Conservation (phyloP, 2,888 invertebrate species). For the Sinodicranocentrus sp. region DNA sequence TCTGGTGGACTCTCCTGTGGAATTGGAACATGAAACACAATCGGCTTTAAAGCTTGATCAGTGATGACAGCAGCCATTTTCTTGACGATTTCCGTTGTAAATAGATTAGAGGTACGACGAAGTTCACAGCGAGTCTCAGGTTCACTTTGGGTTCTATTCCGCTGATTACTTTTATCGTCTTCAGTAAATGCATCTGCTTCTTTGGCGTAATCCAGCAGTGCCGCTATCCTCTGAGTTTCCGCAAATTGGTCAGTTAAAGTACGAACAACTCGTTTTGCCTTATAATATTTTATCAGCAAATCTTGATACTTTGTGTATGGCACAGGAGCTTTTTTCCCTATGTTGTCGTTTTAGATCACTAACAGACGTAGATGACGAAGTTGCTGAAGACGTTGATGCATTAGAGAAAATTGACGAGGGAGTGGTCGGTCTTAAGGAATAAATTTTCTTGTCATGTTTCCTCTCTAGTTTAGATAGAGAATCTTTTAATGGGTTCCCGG, state of each 20-base stretch:
- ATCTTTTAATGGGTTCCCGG: no score
- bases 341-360: no score
- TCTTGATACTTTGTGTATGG: neutral
- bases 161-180: no score
- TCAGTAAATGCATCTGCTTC: neutral
- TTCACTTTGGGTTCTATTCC: no score
- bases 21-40: conserved; percentile 4
- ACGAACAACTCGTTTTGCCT: neutral
- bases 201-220: conserved; percentile 10
- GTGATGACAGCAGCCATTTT: conserved; percentile 16
- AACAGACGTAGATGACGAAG: no score
- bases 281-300: conserved; percentile 34
- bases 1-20: conserved; percentile 24
- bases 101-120: no score
- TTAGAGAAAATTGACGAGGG: no score
- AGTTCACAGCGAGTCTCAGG: no score
- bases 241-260: neutral
- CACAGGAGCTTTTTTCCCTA: neutral
- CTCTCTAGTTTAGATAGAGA: no score
- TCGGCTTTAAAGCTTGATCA: conserved; percentile 28
- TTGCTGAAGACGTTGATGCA: no score
- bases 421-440: no score
- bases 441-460: no score
- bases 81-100: neutral
- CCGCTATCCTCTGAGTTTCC: conserved; percentile 1